Percentiles rank a stretch among this genome's conserved stretches.
Conservation (phyloP, 2,797 vertebrate species). For the Tamandua tetradactyla region DNA sequence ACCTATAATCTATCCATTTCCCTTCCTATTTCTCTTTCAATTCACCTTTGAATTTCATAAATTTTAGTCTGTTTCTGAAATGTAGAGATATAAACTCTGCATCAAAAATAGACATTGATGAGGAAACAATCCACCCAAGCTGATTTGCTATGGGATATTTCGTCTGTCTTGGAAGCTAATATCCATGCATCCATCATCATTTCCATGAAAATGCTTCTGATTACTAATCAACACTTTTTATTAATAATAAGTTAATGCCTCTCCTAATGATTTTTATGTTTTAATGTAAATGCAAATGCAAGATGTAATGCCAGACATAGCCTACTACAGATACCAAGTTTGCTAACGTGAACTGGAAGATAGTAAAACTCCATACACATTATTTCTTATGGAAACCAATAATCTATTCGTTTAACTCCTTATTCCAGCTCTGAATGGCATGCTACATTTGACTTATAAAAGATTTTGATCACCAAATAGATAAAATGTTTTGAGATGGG, state of each 20-base stretch:
- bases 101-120: conserved; percentile 25
- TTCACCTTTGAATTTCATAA: neutral
- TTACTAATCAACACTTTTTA: conserved; percentile 68
- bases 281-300: conserved; percentile 49
- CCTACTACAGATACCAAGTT: neutral
- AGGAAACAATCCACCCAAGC: conserved; percentile 26
- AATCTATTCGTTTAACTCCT: neutral
- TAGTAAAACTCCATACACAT: neutral
- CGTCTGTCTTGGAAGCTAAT: conserved; percentile 21
- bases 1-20: neutral
- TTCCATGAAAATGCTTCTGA: conserved; percentile 70
- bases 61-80: too few species aligned
- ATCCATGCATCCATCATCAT: conserved; percentile 60
- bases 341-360: neutral
- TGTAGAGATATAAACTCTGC: neutral
- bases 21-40: conserved; percentile 18
- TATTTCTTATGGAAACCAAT: neutral
- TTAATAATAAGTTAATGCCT: conserved; percentile 68
- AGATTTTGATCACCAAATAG: neutral
- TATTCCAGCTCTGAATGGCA: neutral
- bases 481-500: neutral
- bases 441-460: neutral
- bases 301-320: neutral
- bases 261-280: conserved; percentile 52
- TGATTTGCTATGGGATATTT: conserved; percentile 57